These are phyloP conservation scores for Nasua narica DNA, from an alignment of 2,797 vertebrate species.

Conservation along the genomic window DNA sequence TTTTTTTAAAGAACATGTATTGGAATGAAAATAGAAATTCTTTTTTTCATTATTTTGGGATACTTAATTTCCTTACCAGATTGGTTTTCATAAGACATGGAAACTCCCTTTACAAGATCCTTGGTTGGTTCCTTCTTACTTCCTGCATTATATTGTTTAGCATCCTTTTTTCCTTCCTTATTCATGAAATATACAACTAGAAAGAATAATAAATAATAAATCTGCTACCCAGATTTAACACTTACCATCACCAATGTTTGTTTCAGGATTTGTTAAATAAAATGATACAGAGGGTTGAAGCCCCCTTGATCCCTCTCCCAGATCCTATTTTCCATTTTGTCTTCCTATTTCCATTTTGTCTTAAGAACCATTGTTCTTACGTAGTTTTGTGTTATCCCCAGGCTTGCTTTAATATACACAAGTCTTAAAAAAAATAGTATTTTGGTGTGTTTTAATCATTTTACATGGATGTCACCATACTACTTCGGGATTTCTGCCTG, in stretches of 20 bases:
- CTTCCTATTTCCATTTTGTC: neutral
- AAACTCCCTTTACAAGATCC: neutral
- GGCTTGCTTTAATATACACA: neutral
- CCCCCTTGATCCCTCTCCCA: neutral
- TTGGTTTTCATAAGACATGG: neutral
- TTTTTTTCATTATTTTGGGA: neutral
- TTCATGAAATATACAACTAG: neutral
- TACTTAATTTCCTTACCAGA: neutral
- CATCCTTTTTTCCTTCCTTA: neutral
- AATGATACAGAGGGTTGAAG: neutral
- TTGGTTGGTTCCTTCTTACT: neutral
- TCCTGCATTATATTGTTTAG: neutral
- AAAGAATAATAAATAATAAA: neutral
- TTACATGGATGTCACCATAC: neutral
- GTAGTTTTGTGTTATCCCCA: neutral
- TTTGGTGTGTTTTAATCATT: neutral
- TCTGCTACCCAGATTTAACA: neutral
- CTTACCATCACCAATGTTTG: neutral
- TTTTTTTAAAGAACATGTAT: neutral
- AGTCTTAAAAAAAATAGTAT: neutral
- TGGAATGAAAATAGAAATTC: conserved; percentile 1
- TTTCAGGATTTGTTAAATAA: neutral
- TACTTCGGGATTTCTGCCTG: neutral
- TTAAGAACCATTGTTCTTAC: neutral
- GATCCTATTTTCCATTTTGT: neutral